Evolutionary conservation across 2,888 invertebrate genomes (phyloP), one percentile per base, ranked within the genome.

Genomic region (Lagria hirta): DNA sequence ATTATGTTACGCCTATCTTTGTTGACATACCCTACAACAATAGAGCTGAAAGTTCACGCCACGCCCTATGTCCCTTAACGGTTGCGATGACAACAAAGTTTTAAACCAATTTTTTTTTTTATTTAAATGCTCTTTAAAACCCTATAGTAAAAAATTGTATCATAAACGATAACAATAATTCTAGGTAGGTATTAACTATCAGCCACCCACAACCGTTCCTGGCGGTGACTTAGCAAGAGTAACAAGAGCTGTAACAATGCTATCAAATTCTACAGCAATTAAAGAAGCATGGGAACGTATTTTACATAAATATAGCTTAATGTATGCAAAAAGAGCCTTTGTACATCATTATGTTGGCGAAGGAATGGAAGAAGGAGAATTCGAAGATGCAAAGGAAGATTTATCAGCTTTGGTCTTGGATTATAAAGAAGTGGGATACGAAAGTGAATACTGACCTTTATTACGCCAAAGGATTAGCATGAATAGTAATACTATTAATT

Each of bases 381-480:
- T 86, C 48, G 60, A 65, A 16, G 82, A 79, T 37, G 82, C 85
- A 0, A 67, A 78, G 3, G 75, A 78, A 28, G 80, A 86, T 62
- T 68, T 86, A 32, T 76, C 77, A 50, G 77, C 83, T 4, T 68
- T 86, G 30, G 75, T 81, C 16, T 72, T 75, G 58, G 86, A 86
- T 68, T 86, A 86, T 58, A 77, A 71, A 54, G 84, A 85, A 74
- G 77, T 85, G 52, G 83, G 85, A 13, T 6, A 5, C 15, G 32
- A 38, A 12, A 17, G 21, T 32, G 4, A 41, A 8, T 24, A 20
- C 8, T 17, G 12, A 13, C 22, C 13, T 30, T 36, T 18, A 41
- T 33, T 20, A 18, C 27, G 98, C 98, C 58, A 99, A 72, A 8
- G 99, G 99, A 79, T 99, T 99, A 2, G 98, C 96, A 77, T 99